Conservation (phyloP, 1,140 invertebrate species). For the Archegozetes longisetosus region DNA sequence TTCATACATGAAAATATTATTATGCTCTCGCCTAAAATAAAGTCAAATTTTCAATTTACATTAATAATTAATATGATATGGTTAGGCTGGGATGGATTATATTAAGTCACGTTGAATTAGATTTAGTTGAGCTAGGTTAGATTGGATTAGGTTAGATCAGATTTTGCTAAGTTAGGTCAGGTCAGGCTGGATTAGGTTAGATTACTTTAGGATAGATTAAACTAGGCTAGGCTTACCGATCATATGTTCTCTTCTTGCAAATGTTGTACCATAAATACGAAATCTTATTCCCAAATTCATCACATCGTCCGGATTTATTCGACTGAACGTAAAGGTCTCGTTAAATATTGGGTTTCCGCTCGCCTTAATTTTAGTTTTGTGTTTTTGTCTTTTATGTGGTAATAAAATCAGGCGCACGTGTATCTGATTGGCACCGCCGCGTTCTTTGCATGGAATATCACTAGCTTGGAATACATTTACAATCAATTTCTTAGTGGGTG, state of each 20-base stretch:
- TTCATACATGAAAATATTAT: slow-evolving; percentile 73
- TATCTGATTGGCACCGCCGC: slow-evolving; percentile 52
- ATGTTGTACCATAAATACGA: slow-evolving; percentile 72
- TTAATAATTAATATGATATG: background rate
- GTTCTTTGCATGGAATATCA: slow-evolving; percentile 52
- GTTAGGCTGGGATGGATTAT: no score
- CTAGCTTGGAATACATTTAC: slow-evolving; percentile 70
- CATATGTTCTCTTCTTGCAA: slow-evolving; percentile 71
- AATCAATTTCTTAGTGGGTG: slow-evolving; percentile 71
- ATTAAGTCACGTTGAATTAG: no score
- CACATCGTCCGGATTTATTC: slow-evolving; percentile 60
- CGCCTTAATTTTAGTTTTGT: slow-evolving; percentile 68
- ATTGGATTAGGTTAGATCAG: no score
- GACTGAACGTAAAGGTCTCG: slow-evolving; percentile 75
- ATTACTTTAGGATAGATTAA: no score
- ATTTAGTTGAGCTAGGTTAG: no score
- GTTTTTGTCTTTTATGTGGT: slow-evolving; percentile 78
- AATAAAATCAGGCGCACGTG: slow-evolving; percentile 66
- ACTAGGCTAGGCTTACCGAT: no score
- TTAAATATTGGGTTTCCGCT: slow-evolving; percentile 74
- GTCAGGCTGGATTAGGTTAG: no score
- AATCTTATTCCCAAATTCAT: slow-evolving; percentile 74
- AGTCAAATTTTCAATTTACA: background rate
- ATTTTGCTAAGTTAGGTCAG: no score
- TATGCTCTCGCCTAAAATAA: slow-evolving; percentile 47